Base-by-base conservation (phyloP, 2,888 invertebrate genomes). In the Ormia ochracea region DNA sequence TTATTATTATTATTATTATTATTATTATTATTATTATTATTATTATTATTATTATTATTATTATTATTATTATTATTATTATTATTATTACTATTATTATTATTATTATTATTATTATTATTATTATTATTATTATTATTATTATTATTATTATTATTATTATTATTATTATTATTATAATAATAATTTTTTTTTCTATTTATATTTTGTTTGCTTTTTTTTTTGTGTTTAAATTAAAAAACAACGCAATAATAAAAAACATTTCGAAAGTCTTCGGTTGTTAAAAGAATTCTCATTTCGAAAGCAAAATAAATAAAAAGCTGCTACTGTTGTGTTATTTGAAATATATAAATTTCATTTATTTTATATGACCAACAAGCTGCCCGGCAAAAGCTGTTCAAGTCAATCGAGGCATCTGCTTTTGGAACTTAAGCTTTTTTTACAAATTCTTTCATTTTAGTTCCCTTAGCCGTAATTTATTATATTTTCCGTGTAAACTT, bases 401-500 rank as follows among this genome's bases (percentile, higher is more conserved):
- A 56, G 48, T 26, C 74, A 33, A 21, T 48, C 52, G 50, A 58
- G 65, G 65, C 79, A 79, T 79, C 79, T 79, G 79, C 69, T 65
- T 43, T 79, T 75, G 59, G 58, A 66, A 58, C 56, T 73, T 26
- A 45, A 65, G 48, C 48, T 48, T 52, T 28, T 5, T 41, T 58
- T 14, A 26, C n/a, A 54, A 21, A 31, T 33, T 17, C 5, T 41
- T 12, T 54, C 19, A 12, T 48, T 43, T 50, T 23, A 19, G 21
- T 17, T 72, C 59, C 6, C 50, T 48, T 70, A 45, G 19, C 10
- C 10, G 10, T 52, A 17, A 69, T 79, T 65, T 79, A 58, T n/a
- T n/a, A n/a, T n/a, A n/a, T 79, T 79, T 75, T 69, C 65, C 70
- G 36, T 65, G 33, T 75, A 75, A 79, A 79, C 79, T 70, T 66